Evolutionary conservation across 2,888 invertebrate genomes (phyloP).

Genomic region (Lasiommata megera): DNA sequence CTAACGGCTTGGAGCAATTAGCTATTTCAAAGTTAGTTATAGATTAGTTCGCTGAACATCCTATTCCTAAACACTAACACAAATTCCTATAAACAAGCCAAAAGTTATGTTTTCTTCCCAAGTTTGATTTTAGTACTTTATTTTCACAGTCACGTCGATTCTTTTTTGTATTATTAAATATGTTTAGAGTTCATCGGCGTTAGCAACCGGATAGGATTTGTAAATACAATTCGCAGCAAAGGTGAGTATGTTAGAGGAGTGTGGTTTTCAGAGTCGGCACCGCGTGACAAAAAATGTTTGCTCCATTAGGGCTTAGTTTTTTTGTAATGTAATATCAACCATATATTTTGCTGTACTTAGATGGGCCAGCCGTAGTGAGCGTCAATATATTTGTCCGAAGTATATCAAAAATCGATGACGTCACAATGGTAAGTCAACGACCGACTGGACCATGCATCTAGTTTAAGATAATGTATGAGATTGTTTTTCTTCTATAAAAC

Average conservation of each 20-base stretch:
- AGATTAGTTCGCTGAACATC: conserved; percentile 11
- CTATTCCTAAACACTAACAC: conserved; percentile 64
- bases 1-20: conserved; percentile 2
- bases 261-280: conserved; percentile 46
- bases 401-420: conserved; percentile 99
- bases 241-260: conserved; percentile 41
- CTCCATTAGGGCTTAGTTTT: conserved; percentile 57
- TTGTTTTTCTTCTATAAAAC: conserved; percentile 41
- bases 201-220: conserved; percentile 23
- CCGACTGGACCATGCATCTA: conserved; percentile 65
- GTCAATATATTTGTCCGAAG: conserved; percentile 99
- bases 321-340: conserved; percentile 55
- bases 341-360: conserved; percentile 82
- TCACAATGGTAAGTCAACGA: conserved; percentile 96
- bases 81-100: conserved; percentile 75
- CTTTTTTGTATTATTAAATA: conserved; percentile 42
- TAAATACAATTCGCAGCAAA: conserved; percentile 33
- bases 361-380: conserved; percentile 97
- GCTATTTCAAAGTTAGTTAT: neutral
- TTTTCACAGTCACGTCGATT: conserved; percentile 47
- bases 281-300: conserved; percentile 41
- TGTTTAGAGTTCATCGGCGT: conserved; percentile 37
- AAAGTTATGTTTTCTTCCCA: conserved; percentile 36
- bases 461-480: conserved; percentile 58
- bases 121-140: conserved; percentile 43